A percentile compares a stretch with the other conserved stretches of the same genome.
Conservation (phyloP, 2,113 vertebrate genomes). For the Delphinus delphis region DNA sequence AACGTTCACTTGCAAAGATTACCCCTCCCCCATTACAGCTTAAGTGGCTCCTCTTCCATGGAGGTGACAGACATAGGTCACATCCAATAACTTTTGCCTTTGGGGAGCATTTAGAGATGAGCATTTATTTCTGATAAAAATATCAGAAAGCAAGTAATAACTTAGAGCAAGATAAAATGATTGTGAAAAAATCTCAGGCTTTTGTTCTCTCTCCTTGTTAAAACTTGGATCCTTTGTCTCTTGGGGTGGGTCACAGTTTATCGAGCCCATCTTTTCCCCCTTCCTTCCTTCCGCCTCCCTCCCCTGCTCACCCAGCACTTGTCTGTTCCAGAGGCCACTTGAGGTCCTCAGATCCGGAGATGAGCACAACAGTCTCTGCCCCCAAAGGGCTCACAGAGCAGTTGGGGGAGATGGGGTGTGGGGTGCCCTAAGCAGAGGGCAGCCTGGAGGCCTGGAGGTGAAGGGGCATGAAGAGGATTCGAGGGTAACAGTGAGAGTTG, state of each 20-base stretch:
- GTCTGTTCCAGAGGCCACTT: not conserved
- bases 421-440: not conserved
- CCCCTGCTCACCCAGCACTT: not conserved
- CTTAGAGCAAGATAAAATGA: not conserved
- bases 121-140: not conserved
- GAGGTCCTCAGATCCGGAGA: not conserved
- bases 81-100: not conserved
- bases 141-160: not conserved
- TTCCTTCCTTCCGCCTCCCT: rapidly evolving
- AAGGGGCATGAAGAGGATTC: not conserved
- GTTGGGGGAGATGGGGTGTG: not conserved
- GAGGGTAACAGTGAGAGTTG: not conserved
- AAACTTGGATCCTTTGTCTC: not conserved
- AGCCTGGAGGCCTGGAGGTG: not conserved
- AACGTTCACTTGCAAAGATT: not conserved
- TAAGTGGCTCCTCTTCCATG: not conserved
- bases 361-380: not conserved
- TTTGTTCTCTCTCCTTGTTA: not conserved
- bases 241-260: not conserved
- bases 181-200: too few relatives aligned
- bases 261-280: not conserved
- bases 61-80: not conserved
- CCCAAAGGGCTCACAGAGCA: not conserved
- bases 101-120: not conserved
- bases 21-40: not conserved